Evolutionary conservation across 1,140 invertebrate genomes (phyloP), one percentile per base, ranked within the genome.

Genomic region (Yoshiicerus persimilis): DNA sequence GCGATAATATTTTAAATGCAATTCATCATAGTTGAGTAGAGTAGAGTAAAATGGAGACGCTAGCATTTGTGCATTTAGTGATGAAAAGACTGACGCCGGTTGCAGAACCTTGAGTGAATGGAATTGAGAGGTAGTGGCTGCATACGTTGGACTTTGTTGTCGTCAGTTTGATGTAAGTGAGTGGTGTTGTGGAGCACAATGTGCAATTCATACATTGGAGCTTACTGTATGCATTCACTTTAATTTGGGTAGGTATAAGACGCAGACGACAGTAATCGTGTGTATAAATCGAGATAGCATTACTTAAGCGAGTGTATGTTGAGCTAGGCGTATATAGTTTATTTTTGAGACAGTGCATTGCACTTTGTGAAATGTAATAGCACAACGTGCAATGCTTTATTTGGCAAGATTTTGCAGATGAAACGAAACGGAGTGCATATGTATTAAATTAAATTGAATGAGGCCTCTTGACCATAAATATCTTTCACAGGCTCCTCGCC

Each of bases 401-500:
- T 56, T 56, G 47, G 47, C 47, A 56, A 56, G 47, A 56, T 56
- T 56, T 56, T 56, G n/a, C 13, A 56, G 47, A 56, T 56, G 47
- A 56, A n/a, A 56, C n/a, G 47, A 56, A 6, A 56, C 47, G 47
- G 16, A 56, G 16, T 56, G 47, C 1, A 56, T 56, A n/a, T 20
- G 3, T 20, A 56, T 56, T 4, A 56, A n/a, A 56, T 70, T 27
- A n/a, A 70, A 27, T 27, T 8, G n/a, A 27, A 30, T 66, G 23
- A 34, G 20, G n/a, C 27, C 13, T 41, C 30, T 84, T 89, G 86
- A 38, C 25, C 38, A 85, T 16, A 66, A 84, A 88, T 85, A 89
- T 91, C 77, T 88, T 87, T 87, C 89, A 92, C 88, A 95, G 94
- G 95, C 93, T 91, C 93, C 93, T 88, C 95, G 94, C 89, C 93